These are phyloP conservation scores for Girardinichthys multiradiatus DNA, from an alignment of 2,113 vertebrate species.

Conservation along the genomic window DNA sequence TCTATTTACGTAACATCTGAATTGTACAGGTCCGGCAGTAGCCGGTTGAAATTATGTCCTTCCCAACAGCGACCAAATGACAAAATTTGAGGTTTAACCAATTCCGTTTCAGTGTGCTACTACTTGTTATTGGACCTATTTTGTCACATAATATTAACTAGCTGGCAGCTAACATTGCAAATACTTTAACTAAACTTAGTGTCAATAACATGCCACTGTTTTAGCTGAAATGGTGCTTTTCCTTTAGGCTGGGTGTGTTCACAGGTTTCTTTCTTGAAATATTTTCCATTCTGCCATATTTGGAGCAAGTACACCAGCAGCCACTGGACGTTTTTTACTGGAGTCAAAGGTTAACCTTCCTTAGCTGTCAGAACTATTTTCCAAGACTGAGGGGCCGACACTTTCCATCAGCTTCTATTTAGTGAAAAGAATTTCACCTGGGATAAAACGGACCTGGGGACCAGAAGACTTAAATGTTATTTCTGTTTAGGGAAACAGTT, in stretches of 20 bases:
- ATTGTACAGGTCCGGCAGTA: no score
- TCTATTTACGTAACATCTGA: no score
- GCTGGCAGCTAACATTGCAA: not conserved
- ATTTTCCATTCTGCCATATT: constrained; percentile 5
- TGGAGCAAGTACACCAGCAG: constrained; percentile 10
- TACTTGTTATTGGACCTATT: not conserved
- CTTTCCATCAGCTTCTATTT: not conserved
- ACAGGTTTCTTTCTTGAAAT: not conserved
- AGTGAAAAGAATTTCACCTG: not conserved
- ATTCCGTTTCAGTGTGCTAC: not conserved
- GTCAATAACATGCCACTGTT: not conserved
- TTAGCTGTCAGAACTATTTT: constrained; percentile 1
- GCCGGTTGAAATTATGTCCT: no score
- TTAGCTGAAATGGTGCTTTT: not conserved
- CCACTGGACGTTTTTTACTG: not conserved
- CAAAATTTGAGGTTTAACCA: not conserved
- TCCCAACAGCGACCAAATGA: no score
- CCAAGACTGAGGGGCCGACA: not conserved
- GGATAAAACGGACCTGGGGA: not conserved
- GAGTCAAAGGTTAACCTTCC: constrained; percentile 18
- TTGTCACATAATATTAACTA: not conserved
- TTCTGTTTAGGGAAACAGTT: not conserved
- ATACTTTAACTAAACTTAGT: no score
- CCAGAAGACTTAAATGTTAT: not conserved
- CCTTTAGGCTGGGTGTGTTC: no score